Evolutionary conservation across 2,888 invertebrate genomes (phyloP).

Genomic region (Leptogaster cylindrica): DNA sequence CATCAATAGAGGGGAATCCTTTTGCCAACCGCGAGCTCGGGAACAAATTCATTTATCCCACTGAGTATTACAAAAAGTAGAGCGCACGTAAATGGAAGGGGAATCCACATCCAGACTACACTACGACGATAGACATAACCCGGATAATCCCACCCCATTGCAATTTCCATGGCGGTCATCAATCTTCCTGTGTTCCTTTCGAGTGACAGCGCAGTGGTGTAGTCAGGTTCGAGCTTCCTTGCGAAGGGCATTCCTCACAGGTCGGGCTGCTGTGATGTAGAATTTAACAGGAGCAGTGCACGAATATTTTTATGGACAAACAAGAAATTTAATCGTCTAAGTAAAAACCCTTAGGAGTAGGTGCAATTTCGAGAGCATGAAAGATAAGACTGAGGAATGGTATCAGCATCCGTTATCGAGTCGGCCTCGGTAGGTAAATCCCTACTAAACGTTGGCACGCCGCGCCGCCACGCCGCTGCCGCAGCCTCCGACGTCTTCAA

Average conservation of each 20-base stretch:
- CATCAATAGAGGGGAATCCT: background rate
- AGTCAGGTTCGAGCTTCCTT: conserved; percentile 33
- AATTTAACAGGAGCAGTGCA: background rate
- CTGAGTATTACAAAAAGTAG: conserved; percentile 1
- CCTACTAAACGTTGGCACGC: too few species aligned
- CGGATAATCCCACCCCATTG: conserved; percentile 51
- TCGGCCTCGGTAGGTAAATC: too few species aligned
- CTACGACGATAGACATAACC: conserved; percentile 43
- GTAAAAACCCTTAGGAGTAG: conserved; percentile 23
- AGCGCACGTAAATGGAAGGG: conserved; percentile 5
- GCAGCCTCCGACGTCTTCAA: conserved; percentile 5
- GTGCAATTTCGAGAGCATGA: background rate
- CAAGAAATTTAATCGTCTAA: conserved; percentile 21
- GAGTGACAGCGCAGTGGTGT: conserved; percentile 61
- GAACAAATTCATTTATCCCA: conserved; percentile 28
- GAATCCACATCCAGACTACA: conserved; percentile 45
- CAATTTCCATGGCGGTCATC: conserved; percentile 63
- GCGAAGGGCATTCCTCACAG: background rate
- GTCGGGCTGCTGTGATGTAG: background rate
- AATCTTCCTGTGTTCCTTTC: conserved; percentile 62
- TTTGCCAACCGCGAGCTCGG: background rate
- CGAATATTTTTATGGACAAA: conserved; percentile 4
- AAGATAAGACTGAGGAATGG: background rate
- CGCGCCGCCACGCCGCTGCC: too few species aligned
- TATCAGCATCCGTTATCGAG: background rate